phyloP scores from a whole-genome alignment of 2,888 invertebrate genomes.

The Synanthedon andrenaeformis region DNA sequence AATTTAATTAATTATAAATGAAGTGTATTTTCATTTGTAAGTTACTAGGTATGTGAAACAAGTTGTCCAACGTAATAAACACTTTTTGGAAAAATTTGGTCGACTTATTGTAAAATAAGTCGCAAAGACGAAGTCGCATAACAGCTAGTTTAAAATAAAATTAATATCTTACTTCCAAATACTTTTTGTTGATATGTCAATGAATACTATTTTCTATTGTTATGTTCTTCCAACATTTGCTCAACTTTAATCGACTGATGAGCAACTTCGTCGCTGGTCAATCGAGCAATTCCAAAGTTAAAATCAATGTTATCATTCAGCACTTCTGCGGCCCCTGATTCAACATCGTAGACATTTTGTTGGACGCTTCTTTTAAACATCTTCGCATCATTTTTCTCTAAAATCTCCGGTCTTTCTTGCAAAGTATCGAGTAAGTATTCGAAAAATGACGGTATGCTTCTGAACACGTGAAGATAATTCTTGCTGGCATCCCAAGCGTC shows the following conservation, averaged over 20 bases:
- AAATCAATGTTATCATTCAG: not conserved
- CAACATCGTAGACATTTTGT: not conserved
- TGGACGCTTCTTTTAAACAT: constrained; percentile 15
- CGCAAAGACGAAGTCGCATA: too few relatives aligned
- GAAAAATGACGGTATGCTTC: constrained; percentile 32
- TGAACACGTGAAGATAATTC: constrained; percentile 26
- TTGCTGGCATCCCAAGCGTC: not conserved
- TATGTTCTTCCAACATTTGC: constrained; percentile 27
- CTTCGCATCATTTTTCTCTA: constrained; percentile 29
- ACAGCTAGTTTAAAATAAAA: too few relatives aligned
- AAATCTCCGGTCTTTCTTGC: constrained; percentile 31
- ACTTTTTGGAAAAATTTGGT: too few relatives aligned
- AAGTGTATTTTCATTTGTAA: too few relatives aligned
- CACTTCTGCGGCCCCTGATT: not conserved
- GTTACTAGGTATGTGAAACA: too few relatives aligned
- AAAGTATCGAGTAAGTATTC: constrained; percentile 32
- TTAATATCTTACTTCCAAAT: too few relatives aligned
- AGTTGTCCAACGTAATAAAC: too few relatives aligned
- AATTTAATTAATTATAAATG: too few relatives aligned
- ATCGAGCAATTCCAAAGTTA: not conserved
- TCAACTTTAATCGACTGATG: constrained; percentile 22
- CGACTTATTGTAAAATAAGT: too few relatives aligned
- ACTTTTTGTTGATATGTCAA: too few relatives aligned
- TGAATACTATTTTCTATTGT: constrained; percentile 13
- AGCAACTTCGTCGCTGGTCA: constrained; percentile 20